These are phyloP conservation scores for Grus americana DNA, from an alignment of 2,113 vertebrate species.

Conservation along the genomic window DNA sequence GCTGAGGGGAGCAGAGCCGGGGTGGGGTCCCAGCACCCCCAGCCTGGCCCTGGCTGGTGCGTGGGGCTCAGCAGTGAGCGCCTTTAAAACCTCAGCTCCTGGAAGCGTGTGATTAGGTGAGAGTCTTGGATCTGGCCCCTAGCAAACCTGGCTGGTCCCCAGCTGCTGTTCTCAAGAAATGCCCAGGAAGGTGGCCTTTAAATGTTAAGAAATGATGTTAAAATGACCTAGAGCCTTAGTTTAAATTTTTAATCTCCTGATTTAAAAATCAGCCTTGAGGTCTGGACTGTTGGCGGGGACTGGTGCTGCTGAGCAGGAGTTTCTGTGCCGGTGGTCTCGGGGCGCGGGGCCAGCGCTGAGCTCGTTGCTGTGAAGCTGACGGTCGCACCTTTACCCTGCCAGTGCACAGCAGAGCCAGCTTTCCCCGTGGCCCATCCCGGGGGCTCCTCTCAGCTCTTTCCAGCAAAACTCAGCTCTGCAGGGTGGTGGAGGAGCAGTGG, in stretches of 20 bases:
- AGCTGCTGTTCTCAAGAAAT: neutral
- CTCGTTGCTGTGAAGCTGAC: accelerated
- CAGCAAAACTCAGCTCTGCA: neutral
- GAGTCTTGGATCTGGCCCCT: neutral
- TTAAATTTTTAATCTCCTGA: conserved; percentile 49
- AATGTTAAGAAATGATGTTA: conserved; percentile 34
- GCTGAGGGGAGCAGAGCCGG: neutral
- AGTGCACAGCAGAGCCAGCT: neutral
- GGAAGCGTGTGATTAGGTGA: neutral
- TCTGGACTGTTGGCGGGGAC: neutral
- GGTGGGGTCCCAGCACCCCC: neutral
- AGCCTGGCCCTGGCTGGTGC: neutral
- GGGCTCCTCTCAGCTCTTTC: neutral
- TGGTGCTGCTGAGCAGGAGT: neutral
- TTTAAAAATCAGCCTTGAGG: conserved; percentile 23
- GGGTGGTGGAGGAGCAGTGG: neutral
- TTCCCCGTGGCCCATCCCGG: accelerated
- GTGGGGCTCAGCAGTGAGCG: accelerated
- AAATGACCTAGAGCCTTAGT: conserved; percentile 20
- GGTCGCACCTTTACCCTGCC: neutral
- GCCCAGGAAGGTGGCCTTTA: conserved; percentile 25
- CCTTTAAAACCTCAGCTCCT: neutral
- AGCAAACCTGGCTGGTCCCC: conserved; percentile 2
- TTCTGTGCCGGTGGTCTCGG: neutral
- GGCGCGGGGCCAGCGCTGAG: neutral